These are phyloP conservation scores for Myathropa florea DNA, from an alignment of 2,888 invertebrate species.

Conservation along the genomic window DNA sequence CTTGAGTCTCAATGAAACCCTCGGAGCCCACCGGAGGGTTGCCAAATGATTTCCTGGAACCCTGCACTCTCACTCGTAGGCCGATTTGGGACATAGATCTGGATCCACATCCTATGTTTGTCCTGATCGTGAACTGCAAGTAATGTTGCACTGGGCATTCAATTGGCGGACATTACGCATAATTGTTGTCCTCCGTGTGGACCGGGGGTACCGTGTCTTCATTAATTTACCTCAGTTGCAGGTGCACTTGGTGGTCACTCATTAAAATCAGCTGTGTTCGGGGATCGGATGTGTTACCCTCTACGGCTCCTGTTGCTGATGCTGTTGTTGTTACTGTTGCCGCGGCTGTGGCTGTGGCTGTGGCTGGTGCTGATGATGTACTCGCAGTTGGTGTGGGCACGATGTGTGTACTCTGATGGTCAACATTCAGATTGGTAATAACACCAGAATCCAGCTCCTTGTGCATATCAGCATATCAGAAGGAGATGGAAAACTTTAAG, in stretches of 20 bases:
- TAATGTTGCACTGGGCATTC: constrained; percentile 14
- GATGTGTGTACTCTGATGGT: constrained; percentile 30
- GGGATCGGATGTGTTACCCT: constrained; percentile 29
- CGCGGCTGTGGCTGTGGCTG: not conserved
- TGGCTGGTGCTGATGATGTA: constrained; percentile 37
- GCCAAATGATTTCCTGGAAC: constrained; percentile 58
- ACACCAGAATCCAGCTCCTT: constrained; percentile 21
- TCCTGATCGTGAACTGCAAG: not conserved
- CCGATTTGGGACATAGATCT: constrained; percentile 38
- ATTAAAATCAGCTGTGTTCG: constrained; percentile 67
- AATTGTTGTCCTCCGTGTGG: constrained; percentile 22
- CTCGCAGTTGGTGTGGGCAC: constrained; percentile 25
- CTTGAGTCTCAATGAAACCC: constrained; percentile 20
- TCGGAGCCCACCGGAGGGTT: constrained; percentile 35
- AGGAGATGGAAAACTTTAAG: constrained; percentile 40
- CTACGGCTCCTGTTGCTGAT: constrained; percentile 12
- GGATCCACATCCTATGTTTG: constrained; percentile 27
- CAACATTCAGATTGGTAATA: constrained; percentile 56
- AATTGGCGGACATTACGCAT: constrained; percentile 50
- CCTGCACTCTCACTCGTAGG: constrained; percentile 25
- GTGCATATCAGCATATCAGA: not conserved
- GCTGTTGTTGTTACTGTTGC: not conserved
- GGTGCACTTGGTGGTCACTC: constrained; percentile 67
- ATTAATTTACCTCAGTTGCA: constrained; percentile 67
- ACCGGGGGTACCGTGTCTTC: constrained; percentile 37